Base-by-base conservation (phyloP, 2,888 invertebrate species). In the Drosophila longiperda region DNA sequence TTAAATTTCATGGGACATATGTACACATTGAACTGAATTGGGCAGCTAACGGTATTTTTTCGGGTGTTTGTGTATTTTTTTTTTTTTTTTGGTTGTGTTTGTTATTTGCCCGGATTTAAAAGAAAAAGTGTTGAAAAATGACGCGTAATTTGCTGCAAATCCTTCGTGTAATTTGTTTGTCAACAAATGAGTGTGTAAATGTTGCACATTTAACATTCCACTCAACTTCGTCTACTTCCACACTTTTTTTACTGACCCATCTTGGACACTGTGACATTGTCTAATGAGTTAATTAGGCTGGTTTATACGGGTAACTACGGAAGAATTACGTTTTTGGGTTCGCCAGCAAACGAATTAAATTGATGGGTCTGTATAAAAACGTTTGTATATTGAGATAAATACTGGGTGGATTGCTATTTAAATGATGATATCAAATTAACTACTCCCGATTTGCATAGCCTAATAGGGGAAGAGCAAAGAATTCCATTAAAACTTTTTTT, bases 1-100 rank as follows among this genome's bases (percentile, higher is more conserved):
- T 91, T 91, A 90, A 90, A 91, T 90, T 91, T 90, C 85, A 90
- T 78, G 83, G 87, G 83, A 87, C 87, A 89, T 89, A 87, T 87
- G 87, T 80, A 86, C 87, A 87, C 87, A 85, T 78, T 82, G 86
- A 83, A 79, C 55, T 38, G 62, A 53, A 68, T 73, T 72, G 64
- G 66, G 66, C 7, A 58, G 64, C 66, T 38, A 73, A 66, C 65
- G 66, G 65, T 54, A 57, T 50, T 66, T 62, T 66, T 69, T 67
- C 1, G 20, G 53, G 34, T 17, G 48, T 63, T 20, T 42, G 63
- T 40, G 20, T 49, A 57, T 50, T 50, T 34, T 50, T 3, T 20
- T 38, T 60, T 66, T 29, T 29, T 29, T 0, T 29, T 72, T 65
- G 53, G 3, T 2, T 45, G 5, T 45, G 63, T 63, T 57, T 60